These are phyloP conservation scores for Melanostoma mellinum DNA, from an alignment of 2,888 invertebrate genomes.

Conservation along the genomic window DNA sequence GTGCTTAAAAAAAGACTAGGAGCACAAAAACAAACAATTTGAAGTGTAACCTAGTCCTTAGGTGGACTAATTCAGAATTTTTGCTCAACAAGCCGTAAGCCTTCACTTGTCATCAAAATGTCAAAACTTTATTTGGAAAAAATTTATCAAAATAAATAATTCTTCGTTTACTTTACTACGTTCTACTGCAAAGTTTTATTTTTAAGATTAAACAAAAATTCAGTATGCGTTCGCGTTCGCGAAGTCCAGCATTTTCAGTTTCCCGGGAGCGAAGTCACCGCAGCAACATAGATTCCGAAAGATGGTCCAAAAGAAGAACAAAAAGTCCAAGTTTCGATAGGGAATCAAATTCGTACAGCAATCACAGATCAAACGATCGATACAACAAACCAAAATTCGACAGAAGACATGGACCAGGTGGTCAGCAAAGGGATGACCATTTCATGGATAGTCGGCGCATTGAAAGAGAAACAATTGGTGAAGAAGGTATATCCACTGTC, in stretches of 20 bases:
- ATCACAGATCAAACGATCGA: constrained; percentile 76
- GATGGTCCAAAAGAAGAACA: constrained; percentile 43
- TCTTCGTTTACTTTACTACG: not conserved
- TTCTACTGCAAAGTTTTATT: not conserved
- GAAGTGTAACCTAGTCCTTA: no score
- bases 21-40: no score
- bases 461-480: constrained; percentile 89
- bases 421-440: constrained; percentile 82
- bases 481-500: constrained; percentile 86
- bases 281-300: not conserved
- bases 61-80: no score
- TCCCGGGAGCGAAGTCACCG: constrained; percentile 15
- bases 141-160: not conserved
- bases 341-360: constrained; percentile 15
- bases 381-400: constrained; percentile 73
- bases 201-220: not conserved
- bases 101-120: no score
- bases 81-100: no score
- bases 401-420: constrained; percentile 56
- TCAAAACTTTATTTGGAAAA: not conserved
- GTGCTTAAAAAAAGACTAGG: no score
- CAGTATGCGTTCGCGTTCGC: constrained; percentile 35
- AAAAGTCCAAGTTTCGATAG: constrained; percentile 26
- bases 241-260: constrained; percentile 27
- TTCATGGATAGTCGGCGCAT: constrained; percentile 88